Evolutionary conservation across 2,113 vertebrate genomes (phyloP).

Genomic region (Cyprinus carpio): DNA sequence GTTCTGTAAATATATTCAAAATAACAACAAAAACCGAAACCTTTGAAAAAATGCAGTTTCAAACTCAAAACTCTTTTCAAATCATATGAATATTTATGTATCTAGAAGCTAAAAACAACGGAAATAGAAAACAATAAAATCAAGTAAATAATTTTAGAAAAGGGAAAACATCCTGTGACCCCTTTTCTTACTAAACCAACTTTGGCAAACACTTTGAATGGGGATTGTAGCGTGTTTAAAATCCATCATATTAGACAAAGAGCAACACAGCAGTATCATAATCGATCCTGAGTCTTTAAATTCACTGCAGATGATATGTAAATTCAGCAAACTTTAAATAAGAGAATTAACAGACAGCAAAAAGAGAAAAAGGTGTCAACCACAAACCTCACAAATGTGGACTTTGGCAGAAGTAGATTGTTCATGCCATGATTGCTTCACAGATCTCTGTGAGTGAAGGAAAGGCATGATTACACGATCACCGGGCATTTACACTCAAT

Average conservation of each 20-base stretch:
- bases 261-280: conserved; percentile 1
- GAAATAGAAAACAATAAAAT: conserved; percentile 51
- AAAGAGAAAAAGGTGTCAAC: conserved; percentile 38
- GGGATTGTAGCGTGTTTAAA: conserved; percentile 29
- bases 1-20: conserved; percentile 45
- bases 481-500: conserved; percentile 3
- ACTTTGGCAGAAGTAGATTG: conserved; percentile 52
- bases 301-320: conserved; percentile 26
- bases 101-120: conserved; percentile 48
- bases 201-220: conserved; percentile 14
- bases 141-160: conserved; percentile 48
- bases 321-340: conserved; percentile 43
- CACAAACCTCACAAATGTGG: conserved; percentile 32
- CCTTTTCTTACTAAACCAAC: conserved; percentile 28
- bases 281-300: conserved; percentile 25
- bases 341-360: conserved; percentile 30
- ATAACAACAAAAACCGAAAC: conserved; percentile 36
- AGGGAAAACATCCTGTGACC: too few species aligned
- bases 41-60: conserved; percentile 44
- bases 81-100: conserved; percentile 47
- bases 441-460: conserved; percentile 14
- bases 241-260: conserved; percentile 11
- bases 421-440: conserved; percentile 49
- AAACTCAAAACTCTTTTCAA: conserved; percentile 48
- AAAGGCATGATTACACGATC: conserved; percentile 35